Base-by-base conservation (phyloP, 2,888 invertebrate species). In the Hydrotaea diabolus region DNA sequence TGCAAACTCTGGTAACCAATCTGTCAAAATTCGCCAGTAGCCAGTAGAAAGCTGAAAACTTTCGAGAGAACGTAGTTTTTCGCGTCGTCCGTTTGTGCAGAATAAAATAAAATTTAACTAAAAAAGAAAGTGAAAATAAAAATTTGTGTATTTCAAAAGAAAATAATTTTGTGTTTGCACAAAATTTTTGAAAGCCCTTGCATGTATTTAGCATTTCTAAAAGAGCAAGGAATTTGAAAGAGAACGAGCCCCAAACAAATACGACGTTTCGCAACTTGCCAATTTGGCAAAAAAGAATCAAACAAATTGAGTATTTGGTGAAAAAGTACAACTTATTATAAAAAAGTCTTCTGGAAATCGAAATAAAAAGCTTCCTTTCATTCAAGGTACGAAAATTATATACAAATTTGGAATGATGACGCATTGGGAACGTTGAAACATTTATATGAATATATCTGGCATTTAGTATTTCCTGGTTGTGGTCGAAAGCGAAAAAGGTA, bases 211-310 rank as follows among this genome's bases (percentile, higher is more conserved):
- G n/a, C 53, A 53, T 17, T 4, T 21, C 2, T 19, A 66, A 15
- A 66, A 13, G 3, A 39, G 17, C 19, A 39, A 39, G 13, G 13
- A 66, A 66, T 39, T 23, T 11, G 1, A 43, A 66, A 69, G 69
- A 46, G 19, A 17, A 17, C 43, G 17, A 19, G n/a, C n/a, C 55
- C 66, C 74, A 80, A 83, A 69, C 39, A 80, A 69, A 72, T 66
- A 62, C 49, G 69, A 75, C 2, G 31, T 31, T 31, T 31, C n/a
- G n/a, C n/a, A 7, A 31, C n/a, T 71, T 79, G 85, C 85, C 84
- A 85, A 84, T 79, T 31, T 81, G 81, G 78, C 78, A 79, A 59
- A 66, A 21, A 43, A 43, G 21, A 64, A 64, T 9, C 17, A 39
- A 66, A 64, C 53, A 57, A 39, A 66, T 72, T 75, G 59, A 77